phyloP scores from a whole-genome alignment of 2,797 vertebrate species.

The Scarus forsteni region DNA sequence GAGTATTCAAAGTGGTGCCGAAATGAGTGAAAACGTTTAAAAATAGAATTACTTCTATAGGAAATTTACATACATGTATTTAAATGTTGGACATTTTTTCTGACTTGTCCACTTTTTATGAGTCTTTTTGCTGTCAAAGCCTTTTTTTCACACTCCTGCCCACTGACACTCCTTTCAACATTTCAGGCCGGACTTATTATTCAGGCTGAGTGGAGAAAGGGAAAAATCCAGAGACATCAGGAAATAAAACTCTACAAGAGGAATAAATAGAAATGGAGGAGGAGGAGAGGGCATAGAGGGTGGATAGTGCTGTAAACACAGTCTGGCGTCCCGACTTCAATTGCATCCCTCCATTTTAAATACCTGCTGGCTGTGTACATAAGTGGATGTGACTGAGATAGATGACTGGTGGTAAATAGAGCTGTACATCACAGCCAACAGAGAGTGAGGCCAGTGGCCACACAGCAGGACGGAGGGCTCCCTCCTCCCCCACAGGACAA shows the following conservation, averaged over 20 bases:
- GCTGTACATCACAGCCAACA: conserved; percentile 72
- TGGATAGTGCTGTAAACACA: conserved; percentile 61
- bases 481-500: conserved; percentile 28
- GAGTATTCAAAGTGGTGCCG: too few relatives aligned
- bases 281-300: conserved; percentile 42
- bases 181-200: conserved; percentile 11
- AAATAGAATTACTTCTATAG: too few relatives aligned
- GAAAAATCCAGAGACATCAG: neutral
- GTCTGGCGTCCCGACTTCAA: conserved; percentile 53
- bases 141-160: conserved; percentile 2
- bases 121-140: neutral
- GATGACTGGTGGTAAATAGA: conserved; percentile 77
- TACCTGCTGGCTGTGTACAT: conserved; percentile 40
- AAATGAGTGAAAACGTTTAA: too few relatives aligned
- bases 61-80: too few relatives aligned
- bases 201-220: neutral
- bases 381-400: conserved; percentile 76
- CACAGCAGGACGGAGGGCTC: conserved; percentile 44
- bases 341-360: conserved; percentile 72
- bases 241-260: conserved; percentile 33
- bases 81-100: too few relatives aligned
- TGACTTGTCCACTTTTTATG: too few relatives aligned
- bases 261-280: conserved; percentile 48
- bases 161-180: conserved; percentile 7
- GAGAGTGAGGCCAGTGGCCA: conserved; percentile 72